Percentiles rank a stretch among this genome's conserved stretches.
phyloP scores from a whole-genome alignment of 35 echinoderm and acorn worm species.

The Ophiothrix spiculata region DNA sequence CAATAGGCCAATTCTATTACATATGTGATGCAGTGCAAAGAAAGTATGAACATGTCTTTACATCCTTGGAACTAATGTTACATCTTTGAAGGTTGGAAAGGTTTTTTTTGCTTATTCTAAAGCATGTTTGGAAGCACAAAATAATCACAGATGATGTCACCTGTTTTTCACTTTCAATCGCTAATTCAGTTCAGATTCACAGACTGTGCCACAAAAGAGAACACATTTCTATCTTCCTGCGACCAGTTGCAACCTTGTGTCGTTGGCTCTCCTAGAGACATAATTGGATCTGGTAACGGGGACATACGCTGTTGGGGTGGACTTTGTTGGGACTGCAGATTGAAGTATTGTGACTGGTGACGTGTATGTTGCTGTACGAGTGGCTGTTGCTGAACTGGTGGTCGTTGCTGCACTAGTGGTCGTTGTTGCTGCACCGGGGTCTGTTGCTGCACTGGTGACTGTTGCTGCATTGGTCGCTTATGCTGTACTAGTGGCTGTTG shows the following conservation, averaged over 20 bases:
- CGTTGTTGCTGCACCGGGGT: not conserved
- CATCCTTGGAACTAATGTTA: no score
- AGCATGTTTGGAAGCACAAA: no score
- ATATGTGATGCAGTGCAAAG: no score
- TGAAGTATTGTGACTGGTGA: not conserved
- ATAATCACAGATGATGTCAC: no score
- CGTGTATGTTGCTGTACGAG: not conserved
- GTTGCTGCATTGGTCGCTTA: no score
- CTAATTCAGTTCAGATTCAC: not conserved
- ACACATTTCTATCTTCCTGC: constrained; percentile 3
- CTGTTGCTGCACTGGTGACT: not conserved
- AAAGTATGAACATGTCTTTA: no score
- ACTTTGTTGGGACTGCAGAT: not conserved
- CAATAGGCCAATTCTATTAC: no score
- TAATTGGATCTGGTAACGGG: not conserved
- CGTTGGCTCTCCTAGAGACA: not conserved
- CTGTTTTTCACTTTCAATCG: no score
- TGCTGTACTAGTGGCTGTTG: not conserved
- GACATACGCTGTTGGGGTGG: no score
- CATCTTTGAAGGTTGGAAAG: no score
- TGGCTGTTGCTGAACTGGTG: not conserved
- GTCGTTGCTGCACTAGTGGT: not conserved
- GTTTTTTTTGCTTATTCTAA: no score
- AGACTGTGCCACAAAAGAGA: not conserved
- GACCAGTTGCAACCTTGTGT: not conserved